These are phyloP conservation scores for Nomia melanderi DNA, from an alignment of 1,140 invertebrate species.

Conservation along the genomic window DNA sequence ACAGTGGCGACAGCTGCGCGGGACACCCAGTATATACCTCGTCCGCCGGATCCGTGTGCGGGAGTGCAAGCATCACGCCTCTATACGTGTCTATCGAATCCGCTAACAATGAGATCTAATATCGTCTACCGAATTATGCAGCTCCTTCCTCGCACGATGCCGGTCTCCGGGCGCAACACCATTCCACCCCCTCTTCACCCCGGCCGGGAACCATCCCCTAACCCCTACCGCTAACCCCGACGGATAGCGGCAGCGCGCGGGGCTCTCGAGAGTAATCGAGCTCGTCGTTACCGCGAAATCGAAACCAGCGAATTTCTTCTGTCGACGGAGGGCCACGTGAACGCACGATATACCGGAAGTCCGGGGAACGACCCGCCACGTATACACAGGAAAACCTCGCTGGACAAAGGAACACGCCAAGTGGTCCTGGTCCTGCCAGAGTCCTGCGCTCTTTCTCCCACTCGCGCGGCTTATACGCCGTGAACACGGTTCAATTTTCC, in stretches of 20 bases:
- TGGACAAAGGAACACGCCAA: slow-evolving; percentile 41
- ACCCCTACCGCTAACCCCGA: not conserved
- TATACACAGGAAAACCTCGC: slow-evolving; percentile 27
- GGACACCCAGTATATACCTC: slow-evolving; percentile 19
- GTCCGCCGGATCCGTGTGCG: not conserved
- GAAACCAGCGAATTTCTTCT: slow-evolving; percentile 49
- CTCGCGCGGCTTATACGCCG: too few species aligned
- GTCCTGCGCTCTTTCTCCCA: too few species aligned
- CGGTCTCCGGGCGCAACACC: slow-evolving; percentile 5
- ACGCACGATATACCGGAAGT: slow-evolving; percentile 14
- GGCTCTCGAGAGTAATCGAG: slow-evolving; percentile 48
- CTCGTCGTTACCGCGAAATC: slow-evolving; percentile 51
- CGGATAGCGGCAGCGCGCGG: not conserved
- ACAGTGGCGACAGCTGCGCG: not conserved
- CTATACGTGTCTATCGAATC: slow-evolving; percentile 56
- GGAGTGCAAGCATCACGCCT: slow-evolving; percentile 6
- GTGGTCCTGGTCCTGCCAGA: too few species aligned
- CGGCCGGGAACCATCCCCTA: not conserved
- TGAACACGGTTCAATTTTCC: slow-evolving; percentile 22
- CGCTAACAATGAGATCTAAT: slow-evolving; percentile 70
- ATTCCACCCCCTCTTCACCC: not conserved
- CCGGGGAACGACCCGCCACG: not conserved
- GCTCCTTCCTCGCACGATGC: slow-evolving; percentile 35
- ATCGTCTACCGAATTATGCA: slow-evolving; percentile 69
- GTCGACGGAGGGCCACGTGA: slow-evolving; percentile 20